Conservation (phyloP, 2,797 vertebrate genomes). For the Centroberyx gerrardi region DNA sequence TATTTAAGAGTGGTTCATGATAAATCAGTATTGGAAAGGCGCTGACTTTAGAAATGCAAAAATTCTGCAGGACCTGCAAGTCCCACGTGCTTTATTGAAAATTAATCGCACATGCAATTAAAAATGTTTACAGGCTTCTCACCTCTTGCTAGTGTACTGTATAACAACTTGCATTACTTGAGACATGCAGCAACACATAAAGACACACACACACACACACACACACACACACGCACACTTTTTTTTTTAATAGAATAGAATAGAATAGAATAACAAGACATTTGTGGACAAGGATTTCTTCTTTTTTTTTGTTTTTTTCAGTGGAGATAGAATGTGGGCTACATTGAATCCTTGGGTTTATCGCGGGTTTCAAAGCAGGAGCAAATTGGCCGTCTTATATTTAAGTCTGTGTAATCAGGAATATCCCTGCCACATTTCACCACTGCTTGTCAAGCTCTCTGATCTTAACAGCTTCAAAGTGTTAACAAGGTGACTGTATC, state of each 20-base stretch:
- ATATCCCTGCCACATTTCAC: slow-evolving; percentile 71
- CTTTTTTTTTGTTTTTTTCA: slow-evolving; percentile 29
- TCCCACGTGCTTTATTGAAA: too few relatives aligned
- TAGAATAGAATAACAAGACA: not conserved
- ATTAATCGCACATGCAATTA: too few relatives aligned
- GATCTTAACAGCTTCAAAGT: slow-evolving; percentile 83
- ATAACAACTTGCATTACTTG: not conserved
- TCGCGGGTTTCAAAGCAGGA: slow-evolving; percentile 69
- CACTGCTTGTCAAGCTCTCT: slow-evolving; percentile 77
- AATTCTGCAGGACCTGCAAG: too few relatives aligned
- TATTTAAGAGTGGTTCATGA: too few relatives aligned
- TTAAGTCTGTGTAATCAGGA: slow-evolving; percentile 82
- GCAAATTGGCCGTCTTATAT: slow-evolving; percentile 81
- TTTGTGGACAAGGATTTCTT: slow-evolving; percentile 9
- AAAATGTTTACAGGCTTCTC: too few relatives aligned
- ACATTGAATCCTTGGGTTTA: slow-evolving; percentile 56
- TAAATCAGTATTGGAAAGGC: too few relatives aligned
- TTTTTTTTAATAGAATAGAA: not conserved
- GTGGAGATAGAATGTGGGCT: slow-evolving; percentile 38
- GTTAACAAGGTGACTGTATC: slow-evolving; percentile 80
- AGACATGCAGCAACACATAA: too few relatives aligned
- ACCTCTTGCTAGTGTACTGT: too few relatives aligned
- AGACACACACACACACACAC: too few relatives aligned
- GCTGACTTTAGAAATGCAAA: too few relatives aligned
- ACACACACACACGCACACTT: too few relatives aligned